Conservation (phyloP, 2,113 vertebrate genomes). For the Merops nubicus region DNA sequence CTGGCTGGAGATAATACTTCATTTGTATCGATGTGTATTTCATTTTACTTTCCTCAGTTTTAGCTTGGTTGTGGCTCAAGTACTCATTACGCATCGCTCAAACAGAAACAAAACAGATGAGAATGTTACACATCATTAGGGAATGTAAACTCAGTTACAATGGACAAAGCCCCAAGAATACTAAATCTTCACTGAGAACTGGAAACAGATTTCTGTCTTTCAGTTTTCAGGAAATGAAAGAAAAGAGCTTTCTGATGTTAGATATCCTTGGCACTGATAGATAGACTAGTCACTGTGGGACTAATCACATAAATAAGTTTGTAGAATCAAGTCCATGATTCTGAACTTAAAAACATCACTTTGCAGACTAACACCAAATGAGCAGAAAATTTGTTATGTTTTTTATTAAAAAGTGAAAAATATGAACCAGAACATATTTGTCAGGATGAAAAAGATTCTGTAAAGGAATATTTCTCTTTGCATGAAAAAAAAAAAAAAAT, state of each 20-base stretch:
- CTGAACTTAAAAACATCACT: not conserved
- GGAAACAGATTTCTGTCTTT: not conserved
- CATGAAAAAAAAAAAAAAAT: not conserved
- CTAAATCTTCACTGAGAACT: not conserved
- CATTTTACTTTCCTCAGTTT: not conserved
- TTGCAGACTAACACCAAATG: not conserved
- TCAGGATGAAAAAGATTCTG: not conserved
- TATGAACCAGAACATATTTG: not conserved
- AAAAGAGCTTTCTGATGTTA: not conserved
- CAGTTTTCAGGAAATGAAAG: slow-evolving; percentile 2
- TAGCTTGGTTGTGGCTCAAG: not conserved
- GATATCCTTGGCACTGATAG: not conserved
- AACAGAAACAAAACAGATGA: not conserved
- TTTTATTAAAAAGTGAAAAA: not conserved
- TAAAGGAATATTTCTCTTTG: not conserved
- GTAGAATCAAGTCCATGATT: not conserved
- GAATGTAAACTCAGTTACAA: not conserved
- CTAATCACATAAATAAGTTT: not conserved
- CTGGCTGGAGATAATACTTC: not conserved
- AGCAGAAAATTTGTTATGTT: not conserved
- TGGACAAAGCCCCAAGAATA: not conserved
- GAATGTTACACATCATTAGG: not conserved
- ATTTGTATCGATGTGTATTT: not conserved
- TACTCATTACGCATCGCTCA: not conserved
- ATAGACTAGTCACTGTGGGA: not conserved